These are phyloP conservation scores for Chaenodraco wilsoni DNA, from an alignment of 2,797 vertebrate species.

Conservation along the genomic window DNA sequence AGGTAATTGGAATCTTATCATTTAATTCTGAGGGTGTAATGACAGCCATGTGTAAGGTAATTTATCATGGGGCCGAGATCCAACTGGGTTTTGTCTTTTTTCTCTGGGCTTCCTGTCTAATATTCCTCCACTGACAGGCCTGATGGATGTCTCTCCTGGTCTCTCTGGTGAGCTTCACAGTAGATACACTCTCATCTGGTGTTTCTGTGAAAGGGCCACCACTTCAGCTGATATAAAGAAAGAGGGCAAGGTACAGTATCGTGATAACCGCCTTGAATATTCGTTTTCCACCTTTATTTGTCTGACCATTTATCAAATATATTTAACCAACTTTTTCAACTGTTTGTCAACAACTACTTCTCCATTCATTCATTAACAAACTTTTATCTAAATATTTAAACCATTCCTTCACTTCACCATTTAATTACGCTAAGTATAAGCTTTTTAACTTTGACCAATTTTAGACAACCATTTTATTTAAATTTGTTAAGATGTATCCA, in stretches of 20 bases:
- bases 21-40: slow-evolving; percentile 73
- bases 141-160: slow-evolving; percentile 40
- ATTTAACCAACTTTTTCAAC: background rate
- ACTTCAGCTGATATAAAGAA: slow-evolving; percentile 21
- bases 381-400: background rate
- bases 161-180: slow-evolving; percentile 45
- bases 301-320: background rate
- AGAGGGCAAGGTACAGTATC: background rate
- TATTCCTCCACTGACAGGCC: slow-evolving; percentile 40
- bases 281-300: background rate
- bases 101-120: slow-evolving; percentile 46
- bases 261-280: background rate
- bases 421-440: too few relatives aligned
- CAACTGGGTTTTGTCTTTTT: slow-evolving; percentile 49
- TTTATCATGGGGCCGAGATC: slow-evolving; percentile 57
- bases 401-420: background rate
- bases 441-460: too few relatives aligned
- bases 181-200: slow-evolving; percentile 31
- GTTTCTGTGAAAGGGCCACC: slow-evolving; percentile 51
- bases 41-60: slow-evolving; percentile 47
- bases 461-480: background rate
- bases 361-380: too few relatives aligned
- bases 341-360: background rate
- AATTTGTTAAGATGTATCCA: background rate
- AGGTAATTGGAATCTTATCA: slow-evolving; percentile 79